A percentile compares a stretch with the other conserved stretches of the same genome.
Evolutionary conservation across 2,888 invertebrate genomes (phyloP).

Genomic region (Salticus scenicus): DNA sequence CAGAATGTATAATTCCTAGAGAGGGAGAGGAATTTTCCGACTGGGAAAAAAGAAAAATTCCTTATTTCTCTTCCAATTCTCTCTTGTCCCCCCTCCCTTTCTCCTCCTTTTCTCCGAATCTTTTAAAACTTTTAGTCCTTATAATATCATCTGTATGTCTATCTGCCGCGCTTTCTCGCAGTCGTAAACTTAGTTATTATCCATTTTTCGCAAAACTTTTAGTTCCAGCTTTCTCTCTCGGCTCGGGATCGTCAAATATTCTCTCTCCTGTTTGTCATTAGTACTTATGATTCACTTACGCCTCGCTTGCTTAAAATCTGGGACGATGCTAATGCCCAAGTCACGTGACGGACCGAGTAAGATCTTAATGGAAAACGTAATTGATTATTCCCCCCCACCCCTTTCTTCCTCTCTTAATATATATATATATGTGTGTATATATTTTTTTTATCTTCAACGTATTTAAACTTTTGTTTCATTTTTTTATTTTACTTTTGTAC

Average conservation of each 20-base stretch:
- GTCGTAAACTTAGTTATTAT: conserved; percentile 69
- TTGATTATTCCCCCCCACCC: conserved; percentile 40
- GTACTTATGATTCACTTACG: conserved; percentile 68
- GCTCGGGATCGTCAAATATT: conserved; percentile 51
- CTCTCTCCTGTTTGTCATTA: conserved; percentile 58
- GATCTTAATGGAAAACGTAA: conserved; percentile 68
- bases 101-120: conserved; percentile 36
- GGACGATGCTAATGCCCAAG: conserved; percentile 59
- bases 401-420: conserved; percentile 34
- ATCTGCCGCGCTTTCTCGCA: conserved; percentile 19
- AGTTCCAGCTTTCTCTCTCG: conserved; percentile 24
- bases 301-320: conserved; percentile 59
- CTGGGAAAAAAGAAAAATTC: neutral
- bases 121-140: conserved; percentile 66
- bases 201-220: conserved; percentile 64
- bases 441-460: conserved; percentile 3
- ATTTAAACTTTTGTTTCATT: conserved; percentile 54
- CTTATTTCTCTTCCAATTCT: conserved; percentile 17
- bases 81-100: neutral
- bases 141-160: conserved; percentile 51
- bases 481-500: conserved; percentile 11
- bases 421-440: too few species aligned
- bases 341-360: conserved; percentile 56
- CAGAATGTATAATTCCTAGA: conserved; percentile 23
- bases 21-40: conserved; percentile 16